Percentiles rank a stretch among this genome's conserved stretches.
phyloP scores from a whole-genome alignment of 2,888 invertebrate species.

The Himalopsyche japonica region DNA sequence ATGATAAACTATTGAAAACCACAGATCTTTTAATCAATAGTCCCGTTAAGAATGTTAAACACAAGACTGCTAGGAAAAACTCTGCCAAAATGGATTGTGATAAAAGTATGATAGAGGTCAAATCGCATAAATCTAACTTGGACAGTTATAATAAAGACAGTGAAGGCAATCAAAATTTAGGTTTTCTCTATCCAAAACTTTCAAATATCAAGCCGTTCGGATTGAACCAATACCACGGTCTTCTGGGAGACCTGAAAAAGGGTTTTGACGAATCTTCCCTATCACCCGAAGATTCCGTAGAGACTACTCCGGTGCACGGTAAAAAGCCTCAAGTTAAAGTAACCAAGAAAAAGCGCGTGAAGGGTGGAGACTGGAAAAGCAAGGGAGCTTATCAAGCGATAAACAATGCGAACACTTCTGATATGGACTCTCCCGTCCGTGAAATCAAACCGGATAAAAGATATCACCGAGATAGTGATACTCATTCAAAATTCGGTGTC shows the following conservation, averaged over 20 bases:
- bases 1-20: not conserved
- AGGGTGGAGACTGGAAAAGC: slow-evolving; percentile 50
- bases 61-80: slow-evolving; percentile 8
- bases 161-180: slow-evolving; percentile 29
- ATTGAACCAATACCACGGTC: slow-evolving; percentile 27
- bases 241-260: slow-evolving; percentile 24
- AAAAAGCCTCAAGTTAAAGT: slow-evolving; percentile 50
- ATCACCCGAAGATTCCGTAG: slow-evolving; percentile 50
- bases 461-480: slow-evolving; percentile 14
- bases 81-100: not conserved
- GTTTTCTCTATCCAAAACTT: slow-evolving; percentile 31
- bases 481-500: slow-evolving; percentile 54
- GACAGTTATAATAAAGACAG: slow-evolving; percentile 22
- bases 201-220: slow-evolving; percentile 26
- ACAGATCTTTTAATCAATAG: not conserved
- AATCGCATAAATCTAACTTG: not conserved
- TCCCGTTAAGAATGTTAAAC: slow-evolving; percentile 12
- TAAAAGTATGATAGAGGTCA: not conserved
- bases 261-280: slow-evolving; percentile 45
- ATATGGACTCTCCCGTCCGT: slow-evolving; percentile 44
- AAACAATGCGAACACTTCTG: slow-evolving; percentile 52
- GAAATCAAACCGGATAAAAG: slow-evolving; percentile 27
- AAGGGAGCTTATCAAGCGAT: slow-evolving; percentile 55
- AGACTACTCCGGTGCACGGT: slow-evolving; percentile 62
- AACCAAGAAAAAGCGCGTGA: slow-evolving; percentile 53